A percentile compares a stretch with the other conserved stretches of the same genome.
Conservation (phyloP, 1,140 invertebrate species). For the Diorhabda carinulata region DNA sequence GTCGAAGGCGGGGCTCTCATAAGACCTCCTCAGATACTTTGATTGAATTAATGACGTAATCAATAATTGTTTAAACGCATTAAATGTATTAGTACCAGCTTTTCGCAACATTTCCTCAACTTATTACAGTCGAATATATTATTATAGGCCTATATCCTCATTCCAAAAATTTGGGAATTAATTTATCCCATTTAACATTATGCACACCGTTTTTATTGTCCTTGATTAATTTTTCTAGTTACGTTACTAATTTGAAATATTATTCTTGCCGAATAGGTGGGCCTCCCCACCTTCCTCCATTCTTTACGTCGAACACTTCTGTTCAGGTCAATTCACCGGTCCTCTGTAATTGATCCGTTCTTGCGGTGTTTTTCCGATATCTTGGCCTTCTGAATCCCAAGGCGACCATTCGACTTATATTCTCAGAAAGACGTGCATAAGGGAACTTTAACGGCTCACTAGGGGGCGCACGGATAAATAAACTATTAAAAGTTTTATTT, state of each 20-base stretch:
- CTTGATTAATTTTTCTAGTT: too few relatives aligned
- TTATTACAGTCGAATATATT: too few relatives aligned
- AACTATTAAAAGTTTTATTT: constrained; percentile 34
- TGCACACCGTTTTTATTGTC: too few relatives aligned
- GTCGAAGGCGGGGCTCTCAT: too few relatives aligned
- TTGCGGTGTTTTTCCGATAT: constrained; percentile 18
- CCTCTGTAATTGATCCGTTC: constrained; percentile 23
- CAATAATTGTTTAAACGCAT: too few relatives aligned
- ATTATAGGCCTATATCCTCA: too few relatives aligned
- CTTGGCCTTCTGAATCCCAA: constrained; percentile 24
- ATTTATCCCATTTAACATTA: too few relatives aligned
- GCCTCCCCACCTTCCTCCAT: neutral
- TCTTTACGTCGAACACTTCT: neutral
- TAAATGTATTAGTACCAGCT: too few relatives aligned
- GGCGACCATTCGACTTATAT: constrained; percentile 31
- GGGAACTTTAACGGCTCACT: constrained; percentile 34
- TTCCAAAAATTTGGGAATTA: too few relatives aligned
- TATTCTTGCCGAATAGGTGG: neutral
- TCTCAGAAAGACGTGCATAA: neutral
- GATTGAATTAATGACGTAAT: too few relatives aligned
- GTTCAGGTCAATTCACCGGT: constrained; percentile 6
- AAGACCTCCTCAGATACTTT: too few relatives aligned
- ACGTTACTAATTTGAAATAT: neutral
- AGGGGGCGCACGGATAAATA: constrained; percentile 31
- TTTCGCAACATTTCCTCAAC: too few relatives aligned